Evolutionary conservation across 1,140 invertebrate genomes (phyloP).

Genomic region (Homarus americanus): DNA sequence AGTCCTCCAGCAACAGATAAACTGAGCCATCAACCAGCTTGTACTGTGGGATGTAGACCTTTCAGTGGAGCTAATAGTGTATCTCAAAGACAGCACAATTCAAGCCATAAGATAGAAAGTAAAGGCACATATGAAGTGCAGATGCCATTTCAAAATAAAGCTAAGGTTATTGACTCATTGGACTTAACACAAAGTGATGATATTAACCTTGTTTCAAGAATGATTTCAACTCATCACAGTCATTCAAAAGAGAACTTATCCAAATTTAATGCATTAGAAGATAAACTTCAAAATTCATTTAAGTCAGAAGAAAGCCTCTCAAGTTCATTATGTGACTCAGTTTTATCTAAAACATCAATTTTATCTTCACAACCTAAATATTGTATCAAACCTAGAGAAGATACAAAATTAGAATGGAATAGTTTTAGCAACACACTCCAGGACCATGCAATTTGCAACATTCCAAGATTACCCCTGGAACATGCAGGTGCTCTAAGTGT

Average conservation of each 20-base stretch:
- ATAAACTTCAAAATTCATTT: not conserved
- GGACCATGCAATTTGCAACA: too few relatives aligned
- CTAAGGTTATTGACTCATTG: not conserved
- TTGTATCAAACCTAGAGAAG: not conserved
- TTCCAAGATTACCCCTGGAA: conserved; percentile 21
- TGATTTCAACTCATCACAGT: not conserved
- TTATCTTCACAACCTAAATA: not conserved
- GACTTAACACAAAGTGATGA: not conserved
- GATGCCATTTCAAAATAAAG: not conserved
- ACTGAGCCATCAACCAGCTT: not conserved
- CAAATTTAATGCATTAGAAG: not conserved
- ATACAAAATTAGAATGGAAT: not conserved
- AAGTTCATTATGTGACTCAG: not conserved
- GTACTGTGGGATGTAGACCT: not conserved
- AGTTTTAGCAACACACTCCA: not conserved
- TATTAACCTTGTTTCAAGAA: not conserved
- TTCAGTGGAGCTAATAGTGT: not conserved
- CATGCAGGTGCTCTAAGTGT: not conserved
- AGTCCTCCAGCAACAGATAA: not conserved
- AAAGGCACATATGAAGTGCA: not conserved
- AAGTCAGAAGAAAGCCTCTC: not conserved
- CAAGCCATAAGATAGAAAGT: not conserved
- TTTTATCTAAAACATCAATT: not conserved
- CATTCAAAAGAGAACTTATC: not conserved
- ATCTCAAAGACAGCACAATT: not conserved